A percentile compares a stretch with the other conserved stretches of the same genome.
Conservation (phyloP, 2,797 vertebrate species). For the Taeniopygia guttata region DNA sequence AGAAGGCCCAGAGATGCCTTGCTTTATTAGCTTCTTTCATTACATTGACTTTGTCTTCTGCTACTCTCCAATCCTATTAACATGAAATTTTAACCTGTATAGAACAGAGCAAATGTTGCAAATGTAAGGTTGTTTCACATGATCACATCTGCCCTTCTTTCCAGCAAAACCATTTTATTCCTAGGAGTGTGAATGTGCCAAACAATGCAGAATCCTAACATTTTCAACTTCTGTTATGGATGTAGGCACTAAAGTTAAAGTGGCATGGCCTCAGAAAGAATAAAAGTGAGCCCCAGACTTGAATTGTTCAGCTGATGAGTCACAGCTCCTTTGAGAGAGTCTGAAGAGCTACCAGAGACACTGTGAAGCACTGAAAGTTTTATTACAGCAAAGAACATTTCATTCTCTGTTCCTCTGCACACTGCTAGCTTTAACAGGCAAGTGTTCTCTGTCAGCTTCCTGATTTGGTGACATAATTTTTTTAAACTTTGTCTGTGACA, state of each 20-base stretch:
- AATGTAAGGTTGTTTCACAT: neutral
- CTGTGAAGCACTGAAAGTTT: neutral
- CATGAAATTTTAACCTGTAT: neutral
- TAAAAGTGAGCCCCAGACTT: neutral
- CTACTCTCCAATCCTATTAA: neutral
- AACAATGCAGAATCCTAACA: neutral
- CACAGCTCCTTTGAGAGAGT: neutral
- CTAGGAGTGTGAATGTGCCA: neutral
- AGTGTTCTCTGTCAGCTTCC: neutral
- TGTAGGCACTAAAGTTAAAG: neutral
- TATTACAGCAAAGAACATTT: conserved; percentile 4
- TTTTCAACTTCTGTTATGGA: neutral
- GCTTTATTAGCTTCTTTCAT: neutral
- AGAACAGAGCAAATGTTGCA: neutral
- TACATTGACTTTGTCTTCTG: neutral
- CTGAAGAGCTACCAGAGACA: neutral
- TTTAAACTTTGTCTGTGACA: neutral
- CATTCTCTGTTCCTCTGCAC: neutral
- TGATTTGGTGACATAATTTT: neutral
- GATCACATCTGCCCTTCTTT: neutral
- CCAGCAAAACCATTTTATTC: neutral
- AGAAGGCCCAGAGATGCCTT: neutral
- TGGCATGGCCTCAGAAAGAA: neutral
- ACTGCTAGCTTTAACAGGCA: neutral
- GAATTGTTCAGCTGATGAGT: neutral